Base-by-base conservation (phyloP, 1,140 invertebrate species). In the Cydia amplana region DNA sequence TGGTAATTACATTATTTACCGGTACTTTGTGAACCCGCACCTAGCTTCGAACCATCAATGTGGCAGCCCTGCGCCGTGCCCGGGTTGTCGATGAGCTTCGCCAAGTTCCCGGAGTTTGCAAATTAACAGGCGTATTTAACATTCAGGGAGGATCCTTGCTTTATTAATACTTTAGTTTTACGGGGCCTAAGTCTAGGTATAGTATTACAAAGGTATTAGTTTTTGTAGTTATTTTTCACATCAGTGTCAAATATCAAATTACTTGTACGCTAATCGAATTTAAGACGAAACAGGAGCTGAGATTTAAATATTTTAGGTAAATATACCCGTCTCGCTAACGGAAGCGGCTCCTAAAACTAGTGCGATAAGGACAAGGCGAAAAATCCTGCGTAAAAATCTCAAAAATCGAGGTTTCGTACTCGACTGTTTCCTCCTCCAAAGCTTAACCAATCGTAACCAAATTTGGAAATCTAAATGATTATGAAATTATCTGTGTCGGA, bases 101-200 rank as follows among this genome's bases (percentile, higher is more conserved):
- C 28, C 5, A 67, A 28, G 12, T n/a, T n/a, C 43, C 43, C 16
- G 4, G 4, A 28, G 25, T 67, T n/a, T n/a, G 64, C 64, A 36
- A 67, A 67, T 67, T 36, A 67, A 4, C 28, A 63, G 20, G 64
- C 64, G 9, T 16, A 36, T 7, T 67, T 36, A 36, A 67, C 28
- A 67, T 67, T 67, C 64, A 4, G 4, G 0, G 63, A 16, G n/a
- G 16, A 36, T 67, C 5, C 25, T n/a, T 2, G 28, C 64, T 16
- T 67, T 67, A 67, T 32, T 67, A 67, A 67, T 32, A 32, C 25
- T 67, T 28, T 67, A 32, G 49, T 51, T 51, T 49, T 14, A 51
- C 49, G n/a, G 49, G 16, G 16, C 6, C 49, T n/a, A 5, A 32
- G 32, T 32, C 3, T 16, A 4, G n/a, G 49, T 4, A 51, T 51